phyloP scores from a whole-genome alignment of 2,113 vertebrate species.

The Sebastes schlegelii region DNA sequence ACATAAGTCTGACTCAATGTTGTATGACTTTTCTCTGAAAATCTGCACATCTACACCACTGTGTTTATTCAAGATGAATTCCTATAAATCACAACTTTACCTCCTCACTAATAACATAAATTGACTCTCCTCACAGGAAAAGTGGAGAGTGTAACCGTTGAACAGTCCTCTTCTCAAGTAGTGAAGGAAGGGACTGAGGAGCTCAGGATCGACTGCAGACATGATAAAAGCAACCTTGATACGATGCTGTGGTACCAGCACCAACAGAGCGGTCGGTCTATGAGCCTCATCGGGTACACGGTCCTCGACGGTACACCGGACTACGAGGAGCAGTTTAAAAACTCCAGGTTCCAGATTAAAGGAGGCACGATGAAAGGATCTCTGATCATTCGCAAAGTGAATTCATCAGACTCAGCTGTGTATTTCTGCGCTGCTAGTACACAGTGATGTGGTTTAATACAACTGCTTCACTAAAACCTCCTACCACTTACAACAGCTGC shows the following conservation, averaged over 20 bases:
- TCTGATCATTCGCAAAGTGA: too few relatives aligned
- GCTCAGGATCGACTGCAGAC: conserved; percentile 46
- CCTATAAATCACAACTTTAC: not conserved
- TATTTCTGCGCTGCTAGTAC: too few relatives aligned
- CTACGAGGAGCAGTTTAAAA: too few relatives aligned
- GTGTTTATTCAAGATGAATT: not conserved
- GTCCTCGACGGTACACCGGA: not conserved
- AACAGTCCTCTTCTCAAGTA: conserved; percentile 38
- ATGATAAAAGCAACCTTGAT: conserved; percentile 46
- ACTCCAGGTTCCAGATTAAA: conserved; percentile 42
- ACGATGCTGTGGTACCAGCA: conserved; percentile 75
- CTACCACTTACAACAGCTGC: too few relatives aligned
- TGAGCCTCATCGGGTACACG: conserved; percentile 67
- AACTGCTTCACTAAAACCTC: too few relatives aligned
- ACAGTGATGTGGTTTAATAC: too few relatives aligned
- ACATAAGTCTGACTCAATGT: conserved; percentile 35
- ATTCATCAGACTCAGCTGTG: too few relatives aligned
- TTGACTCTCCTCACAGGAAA: not conserved
- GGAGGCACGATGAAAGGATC: too few relatives aligned
- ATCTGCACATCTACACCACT: not conserved
- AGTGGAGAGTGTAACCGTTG: conserved; percentile 33
- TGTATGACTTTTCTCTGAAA: too few relatives aligned
- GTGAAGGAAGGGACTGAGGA: not conserved
- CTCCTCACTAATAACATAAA: not conserved
- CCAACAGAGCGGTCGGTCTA: not conserved